phyloP scores from a whole-genome alignment of 53 echinoderm and acorn worm species.

The Crossaster papposus region DNA sequence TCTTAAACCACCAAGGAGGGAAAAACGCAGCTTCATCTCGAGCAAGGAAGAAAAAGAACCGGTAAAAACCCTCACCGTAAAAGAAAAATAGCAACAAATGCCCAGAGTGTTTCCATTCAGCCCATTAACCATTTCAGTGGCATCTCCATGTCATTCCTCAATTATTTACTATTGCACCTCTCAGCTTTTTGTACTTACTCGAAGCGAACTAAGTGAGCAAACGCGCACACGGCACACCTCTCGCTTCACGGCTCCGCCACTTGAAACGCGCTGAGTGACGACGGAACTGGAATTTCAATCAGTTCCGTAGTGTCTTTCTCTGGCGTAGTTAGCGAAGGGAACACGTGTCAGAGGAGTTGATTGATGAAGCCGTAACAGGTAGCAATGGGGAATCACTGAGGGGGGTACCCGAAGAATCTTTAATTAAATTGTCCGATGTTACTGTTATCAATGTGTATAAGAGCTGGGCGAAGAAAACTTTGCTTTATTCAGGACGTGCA shows the following conservation, averaged over 20 bases:
- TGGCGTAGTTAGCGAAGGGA: neutral
- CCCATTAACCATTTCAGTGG: neutral
- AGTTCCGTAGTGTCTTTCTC: conserved; percentile 7
- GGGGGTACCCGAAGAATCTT: neutral
- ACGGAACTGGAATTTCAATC: conserved; percentile 24
- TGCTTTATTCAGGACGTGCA: too few species aligned
- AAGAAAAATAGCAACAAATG: neutral
- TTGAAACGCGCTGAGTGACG: neutral
- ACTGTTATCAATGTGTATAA: neutral
- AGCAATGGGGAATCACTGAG: neutral
- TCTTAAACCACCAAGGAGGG: neutral
- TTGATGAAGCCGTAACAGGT: conserved; percentile 10
- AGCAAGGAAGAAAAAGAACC: neutral
- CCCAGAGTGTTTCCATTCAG: neutral
- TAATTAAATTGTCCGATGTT: conserved; percentile 15
- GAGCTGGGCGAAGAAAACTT: neutral
- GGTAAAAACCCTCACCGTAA: neutral
- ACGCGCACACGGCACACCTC: neutral
- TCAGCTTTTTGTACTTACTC: neutral
- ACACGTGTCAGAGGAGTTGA: neutral
- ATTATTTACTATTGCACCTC: neutral
- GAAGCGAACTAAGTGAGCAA: neutral
- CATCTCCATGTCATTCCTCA: neutral
- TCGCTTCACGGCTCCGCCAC: neutral
- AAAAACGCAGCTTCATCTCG: neutral